Evolutionary conservation across 2,797 vertebrate genomes (phyloP), one percentile per base, ranked within the genome.

Genomic region (Cirrhinus mrigala): DNA sequence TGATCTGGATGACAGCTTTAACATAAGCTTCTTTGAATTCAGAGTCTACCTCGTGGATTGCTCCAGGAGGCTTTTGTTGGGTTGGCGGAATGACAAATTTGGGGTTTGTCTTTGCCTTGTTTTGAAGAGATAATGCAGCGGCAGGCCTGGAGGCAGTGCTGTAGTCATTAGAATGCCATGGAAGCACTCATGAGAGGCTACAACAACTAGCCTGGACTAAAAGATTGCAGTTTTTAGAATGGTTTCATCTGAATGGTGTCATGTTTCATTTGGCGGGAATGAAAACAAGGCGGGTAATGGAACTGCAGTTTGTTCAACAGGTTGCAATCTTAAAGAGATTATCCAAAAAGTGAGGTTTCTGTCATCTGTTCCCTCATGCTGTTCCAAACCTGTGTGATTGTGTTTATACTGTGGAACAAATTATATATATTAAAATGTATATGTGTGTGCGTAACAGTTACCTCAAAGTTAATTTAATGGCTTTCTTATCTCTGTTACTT

Each of bases 141-240:
- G 37, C 71, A 77, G 70, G 79, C 73, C 83, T 79, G 48, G 46
- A 54, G 68, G 78, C 86, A 76, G 62, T 56, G 69, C n/a, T 83
- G 12, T 20, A 83, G 82, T 77, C 86, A 85, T 85, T 77, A 87
- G 15, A 85, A 78, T 87, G 62, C 64, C 70, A 50, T 50, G 58
- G 79, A 62, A 69, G 71, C 29, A 0, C 44, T 82, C 78, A 85
- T 60, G 56, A 48, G 70, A 76, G 29, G 70, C 60, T 73, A n/a
- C 33, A n/a, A 66, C 70, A 58, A 37, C 60, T 44, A 73, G 18
- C 58, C 56, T 83, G 64, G 69, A 75, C 58, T 37, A 29, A 29
- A 79, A 75, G 50, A 58, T 75, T 84, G 81, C 56, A 56, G 48
- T 83, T 86, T 74, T 78, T 69, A 60, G 56, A 82, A 69, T 37